These are phyloP conservation scores for Amphibalanus amphitrite DNA, from an alignment of 1,140 invertebrate species.

Conservation along the genomic window DNA sequence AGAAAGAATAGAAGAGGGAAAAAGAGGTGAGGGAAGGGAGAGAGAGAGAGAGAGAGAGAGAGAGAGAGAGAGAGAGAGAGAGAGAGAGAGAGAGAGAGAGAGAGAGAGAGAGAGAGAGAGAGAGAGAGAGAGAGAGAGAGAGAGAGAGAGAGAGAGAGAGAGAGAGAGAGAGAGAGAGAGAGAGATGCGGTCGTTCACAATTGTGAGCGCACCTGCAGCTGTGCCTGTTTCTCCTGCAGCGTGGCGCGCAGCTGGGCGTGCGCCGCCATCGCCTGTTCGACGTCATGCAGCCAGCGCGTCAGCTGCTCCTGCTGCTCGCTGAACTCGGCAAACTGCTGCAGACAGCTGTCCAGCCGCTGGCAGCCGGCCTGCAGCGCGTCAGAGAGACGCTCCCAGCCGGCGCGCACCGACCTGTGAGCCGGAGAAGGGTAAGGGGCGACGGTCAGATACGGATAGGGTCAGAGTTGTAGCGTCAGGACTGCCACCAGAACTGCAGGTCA, in stretches of 20 bases:
- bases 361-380: constrained; percentile 59
- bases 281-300: constrained; percentile 78
- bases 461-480: no score
- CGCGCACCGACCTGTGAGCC: constrained; percentile 56
- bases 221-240: constrained; percentile 81
- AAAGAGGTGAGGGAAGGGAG: no score
- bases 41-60: no score
- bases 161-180: no score
- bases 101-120: no score
- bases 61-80: no score
- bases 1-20: no score
- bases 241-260: constrained; percentile 79
- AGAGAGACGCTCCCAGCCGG: constrained; percentile 68
- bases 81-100: no score
- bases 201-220: constrained; percentile 43
- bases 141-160: no score
- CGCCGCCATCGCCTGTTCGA: constrained; percentile 75
- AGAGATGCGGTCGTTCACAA: no score
- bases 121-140: no score
- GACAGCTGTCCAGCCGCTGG: constrained; percentile 68
- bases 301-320: constrained; percentile 71
- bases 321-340: constrained; percentile 76
- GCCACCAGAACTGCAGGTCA: no score
- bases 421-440: constrained; percentile 35
- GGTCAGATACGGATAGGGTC: neutral